Evolutionary conservation across 2,113 vertebrate species (phyloP).

Genomic region (Grammomys dolichurus): DNA sequence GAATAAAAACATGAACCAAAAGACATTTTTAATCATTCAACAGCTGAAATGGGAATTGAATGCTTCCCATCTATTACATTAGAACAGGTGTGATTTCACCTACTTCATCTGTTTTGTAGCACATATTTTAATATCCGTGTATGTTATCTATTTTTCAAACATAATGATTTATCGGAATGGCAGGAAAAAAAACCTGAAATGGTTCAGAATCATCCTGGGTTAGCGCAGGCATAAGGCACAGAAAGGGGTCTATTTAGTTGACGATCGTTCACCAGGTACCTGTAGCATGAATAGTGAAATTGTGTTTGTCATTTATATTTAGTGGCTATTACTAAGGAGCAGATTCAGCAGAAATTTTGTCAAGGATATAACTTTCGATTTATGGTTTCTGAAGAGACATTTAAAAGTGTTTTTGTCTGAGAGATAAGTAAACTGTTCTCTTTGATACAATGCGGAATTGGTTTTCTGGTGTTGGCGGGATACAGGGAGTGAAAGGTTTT

Average conservation of each 20-base stretch:
- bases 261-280: background rate
- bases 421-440: background rate
- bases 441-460: conserved; percentile 22
- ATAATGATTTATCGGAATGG: background rate
- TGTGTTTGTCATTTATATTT: conserved; percentile 5
- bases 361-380: background rate
- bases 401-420: conserved; percentile 11
- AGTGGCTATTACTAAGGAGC: background rate
- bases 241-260: background rate
- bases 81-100: conserved; percentile 4
- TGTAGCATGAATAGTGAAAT: background rate
- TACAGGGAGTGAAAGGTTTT: background rate
- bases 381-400: background rate
- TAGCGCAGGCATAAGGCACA: background rate
- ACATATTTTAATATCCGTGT: background rate
- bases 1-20: conserved; percentile 47
- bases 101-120: conserved; percentile 45
- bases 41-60: conserved; percentile 47
- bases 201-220: background rate
- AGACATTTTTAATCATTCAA: conserved; percentile 54
- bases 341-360: background rate
- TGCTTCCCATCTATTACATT: background rate
- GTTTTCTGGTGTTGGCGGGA: conserved; percentile 8
- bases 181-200: background rate
- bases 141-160: conserved; percentile 49